Percentiles rank a stretch among this genome's conserved stretches.
phyloP scores from a whole-genome alignment of 2,888 invertebrate genomes.

The Agelastica alni region DNA sequence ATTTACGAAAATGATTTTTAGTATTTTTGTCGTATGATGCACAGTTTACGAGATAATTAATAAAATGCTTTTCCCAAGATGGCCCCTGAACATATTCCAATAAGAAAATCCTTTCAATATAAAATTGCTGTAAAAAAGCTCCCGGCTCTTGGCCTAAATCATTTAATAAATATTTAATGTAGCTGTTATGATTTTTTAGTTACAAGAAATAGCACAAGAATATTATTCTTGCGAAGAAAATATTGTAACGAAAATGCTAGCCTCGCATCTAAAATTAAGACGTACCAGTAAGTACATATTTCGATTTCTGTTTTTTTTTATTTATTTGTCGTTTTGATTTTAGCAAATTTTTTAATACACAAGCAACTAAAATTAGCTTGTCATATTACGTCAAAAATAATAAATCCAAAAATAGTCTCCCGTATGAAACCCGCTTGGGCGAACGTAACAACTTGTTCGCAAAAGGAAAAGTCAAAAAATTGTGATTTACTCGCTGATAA shows the following conservation, averaged over 20 bases:
- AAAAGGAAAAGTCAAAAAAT: constrained; percentile 15
- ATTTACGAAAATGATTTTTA: no score
- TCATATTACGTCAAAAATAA: constrained; percentile 15
- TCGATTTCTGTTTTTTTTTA: not conserved
- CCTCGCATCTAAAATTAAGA: constrained; percentile 30
- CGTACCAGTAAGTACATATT: constrained; percentile 39
- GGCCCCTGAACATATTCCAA: no score
- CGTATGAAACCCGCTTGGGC: constrained; percentile 25
- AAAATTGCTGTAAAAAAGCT: no score
- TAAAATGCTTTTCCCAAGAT: no score
- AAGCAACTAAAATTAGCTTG: constrained; percentile 38
- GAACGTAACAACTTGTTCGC: constrained; percentile 30
- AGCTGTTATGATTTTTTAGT: constrained; percentile 60
- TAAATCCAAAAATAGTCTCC: constrained; percentile 25
- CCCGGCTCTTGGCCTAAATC: no score
- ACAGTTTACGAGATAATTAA: no score
- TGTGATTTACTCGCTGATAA: constrained; percentile 26
- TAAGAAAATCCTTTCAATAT: no score
- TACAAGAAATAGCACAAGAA: constrained; percentile 73
- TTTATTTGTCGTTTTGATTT: constrained; percentile 7
- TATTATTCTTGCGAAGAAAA: constrained; percentile 71
- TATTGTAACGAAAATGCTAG: constrained; percentile 26
- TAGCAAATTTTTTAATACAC: constrained; percentile 39
- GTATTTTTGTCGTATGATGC: no score
- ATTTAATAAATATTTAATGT: not conserved